A percentile compares a stretch with the other conserved stretches of the same genome.
phyloP scores from a whole-genome alignment of 2,888 invertebrate species.

The Magallana nippona region DNA sequence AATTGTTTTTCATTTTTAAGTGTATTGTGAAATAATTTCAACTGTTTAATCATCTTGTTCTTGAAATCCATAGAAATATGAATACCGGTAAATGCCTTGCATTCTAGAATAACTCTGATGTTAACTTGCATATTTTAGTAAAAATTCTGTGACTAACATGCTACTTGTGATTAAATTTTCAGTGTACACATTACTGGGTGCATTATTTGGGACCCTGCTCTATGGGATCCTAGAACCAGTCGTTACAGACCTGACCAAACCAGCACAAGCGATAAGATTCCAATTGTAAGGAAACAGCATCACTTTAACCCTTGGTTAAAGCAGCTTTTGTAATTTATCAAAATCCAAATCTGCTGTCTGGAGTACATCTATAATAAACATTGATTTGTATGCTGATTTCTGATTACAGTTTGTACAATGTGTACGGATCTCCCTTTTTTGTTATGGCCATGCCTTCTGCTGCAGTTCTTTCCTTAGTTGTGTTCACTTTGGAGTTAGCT shows the following conservation, averaged over 20 bases:
- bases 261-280: conserved; percentile 41
- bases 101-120: too few species aligned
- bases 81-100: too few species aligned
- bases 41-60: too few species aligned
- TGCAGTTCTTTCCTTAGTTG: conserved; percentile 47
- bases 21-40: too few species aligned
- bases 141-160: too few species aligned
- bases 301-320: background rate
- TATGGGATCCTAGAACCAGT: conserved; percentile 51
- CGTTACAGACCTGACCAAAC: conserved; percentile 41
- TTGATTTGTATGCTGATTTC: background rate
- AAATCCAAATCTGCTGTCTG: too few species aligned
- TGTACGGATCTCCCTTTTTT: conserved; percentile 51
- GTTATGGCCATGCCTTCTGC: conserved; percentile 52
- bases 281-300: conserved; percentile 47
- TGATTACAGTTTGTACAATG: conserved; percentile 52
- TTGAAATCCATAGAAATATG: too few species aligned
- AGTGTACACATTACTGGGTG: conserved; percentile 48
- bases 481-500: conserved; percentile 53
- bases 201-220: conserved; percentile 47
- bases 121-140: too few species aligned
- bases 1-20: too few species aligned
- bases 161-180: too few species aligned
- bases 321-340: too few species aligned
- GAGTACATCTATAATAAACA: too few species aligned